A percentile compares a stretch with the other conserved stretches of the same genome.
Evolutionary conservation across 1,140 invertebrate species (phyloP).

Genomic region (Acromyrmex echinatior): DNA sequence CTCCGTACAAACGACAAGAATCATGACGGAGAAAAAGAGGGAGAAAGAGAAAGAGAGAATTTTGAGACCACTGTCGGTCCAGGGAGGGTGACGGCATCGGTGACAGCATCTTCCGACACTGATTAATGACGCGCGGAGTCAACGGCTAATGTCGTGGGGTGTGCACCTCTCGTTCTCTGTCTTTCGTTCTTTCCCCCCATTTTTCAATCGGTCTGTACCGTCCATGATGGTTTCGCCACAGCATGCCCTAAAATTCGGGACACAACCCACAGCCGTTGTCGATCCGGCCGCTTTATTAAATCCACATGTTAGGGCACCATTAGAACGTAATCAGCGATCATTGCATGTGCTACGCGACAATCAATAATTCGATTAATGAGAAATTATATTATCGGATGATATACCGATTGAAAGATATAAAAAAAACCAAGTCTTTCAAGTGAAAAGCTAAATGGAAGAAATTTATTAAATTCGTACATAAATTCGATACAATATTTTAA

Average conservation of each 20-base stretch:
- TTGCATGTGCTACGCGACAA: neutral
- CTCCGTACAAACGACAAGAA: constrained; percentile 15
- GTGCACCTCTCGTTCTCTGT: constrained; percentile 29
- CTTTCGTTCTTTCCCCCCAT: constrained; percentile 55
- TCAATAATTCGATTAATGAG: neutral
- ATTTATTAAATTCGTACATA: too few relatives aligned
- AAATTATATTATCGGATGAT: neutral
- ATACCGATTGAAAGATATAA: neutral
- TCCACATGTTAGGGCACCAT: constrained; percentile 67
- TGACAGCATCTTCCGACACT: constrained; percentile 79
- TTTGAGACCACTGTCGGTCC: constrained; percentile 64
- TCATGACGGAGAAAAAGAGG: constrained; percentile 14
- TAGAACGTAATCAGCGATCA: constrained; percentile 16
- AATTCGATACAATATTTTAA: neutral
- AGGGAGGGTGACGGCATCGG: constrained; percentile 66
- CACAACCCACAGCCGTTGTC: constrained; percentile 54
- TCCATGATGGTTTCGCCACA: constrained; percentile 50
- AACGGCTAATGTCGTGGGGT: constrained; percentile 76
- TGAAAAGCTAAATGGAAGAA: neutral
- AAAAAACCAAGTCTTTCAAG: neutral
- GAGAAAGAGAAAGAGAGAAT: constrained; percentile 46
- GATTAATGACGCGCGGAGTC: constrained; percentile 80
- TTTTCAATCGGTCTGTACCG: constrained; percentile 68
- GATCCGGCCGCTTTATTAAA: constrained; percentile 74
- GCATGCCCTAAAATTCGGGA: constrained; percentile 68